Evolutionary conservation across 2,797 vertebrate species (phyloP), one percentile per base, ranked within the genome.

Genomic region (Zenarchopterus dispar): DNA sequence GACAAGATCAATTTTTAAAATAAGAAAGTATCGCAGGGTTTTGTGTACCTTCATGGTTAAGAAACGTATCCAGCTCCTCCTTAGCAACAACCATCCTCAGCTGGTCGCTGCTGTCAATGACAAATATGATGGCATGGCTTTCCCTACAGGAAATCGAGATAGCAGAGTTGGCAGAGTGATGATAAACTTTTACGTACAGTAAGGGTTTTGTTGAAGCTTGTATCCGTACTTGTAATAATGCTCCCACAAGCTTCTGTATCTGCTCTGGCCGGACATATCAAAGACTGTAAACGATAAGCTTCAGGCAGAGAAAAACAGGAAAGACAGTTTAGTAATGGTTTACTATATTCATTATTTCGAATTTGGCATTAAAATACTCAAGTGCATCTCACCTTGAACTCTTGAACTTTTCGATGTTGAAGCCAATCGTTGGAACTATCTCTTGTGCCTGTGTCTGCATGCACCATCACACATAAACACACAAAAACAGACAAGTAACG

Each of bases 371-470:
- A 19, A 49, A 54, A 10, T 21, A 5, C 6, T 46, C 6, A 31
- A 8, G 11, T 15, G n/a, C 18, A 24, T 55, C 78, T 19, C 86
- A 99, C 98, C 97, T 98, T 63, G 97, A 97, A 24, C 94, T 97
- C 91, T 96, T 99, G 93, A 99, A 99, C 84, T 97, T 98, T 84
- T 99, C 97, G 86, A 99, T 96, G 92, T 93, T 99, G 94, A 99
- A 98, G 86, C 97, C 98, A 90, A 99, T 97, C 3, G 98, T 99
- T 51, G 98, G 97, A 84, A 99, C 97, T 44, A 98, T 96, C 79
- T 99, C 97, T 84, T 98, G 97, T 66, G 93, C 87, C 85, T 96
- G 96, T 80, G 95, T 93, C 98, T 99, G 88, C 60, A 88, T 83
- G 53, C 60, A 85, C 62, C 80, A 39, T 63, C 71, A 66, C 60